A percentile compares a stretch with the other conserved stretches of the same genome.
Evolutionary conservation across 2,113 vertebrate species (phyloP).

Genomic region (Dicerorhinus sumatrensis): DNA sequence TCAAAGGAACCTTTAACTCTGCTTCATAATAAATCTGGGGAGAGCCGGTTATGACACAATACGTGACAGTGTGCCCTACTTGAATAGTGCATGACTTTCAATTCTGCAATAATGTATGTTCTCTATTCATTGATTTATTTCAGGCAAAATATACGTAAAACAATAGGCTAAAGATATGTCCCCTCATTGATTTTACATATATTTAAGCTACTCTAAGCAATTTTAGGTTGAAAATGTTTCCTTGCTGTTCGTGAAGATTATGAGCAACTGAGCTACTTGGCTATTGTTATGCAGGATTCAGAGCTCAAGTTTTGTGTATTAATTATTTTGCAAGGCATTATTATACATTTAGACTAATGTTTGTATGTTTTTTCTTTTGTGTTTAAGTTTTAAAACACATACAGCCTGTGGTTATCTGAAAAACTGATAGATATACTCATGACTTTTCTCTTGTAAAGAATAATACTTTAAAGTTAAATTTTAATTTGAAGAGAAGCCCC

Average conservation of each 20-base stretch:
- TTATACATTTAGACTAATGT: neutral
- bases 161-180: neutral
- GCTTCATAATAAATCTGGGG: constrained; percentile 20
- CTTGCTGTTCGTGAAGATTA: neutral
- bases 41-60: neutral
- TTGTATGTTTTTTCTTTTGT: neutral
- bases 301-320: neutral
- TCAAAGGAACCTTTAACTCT: constrained; percentile 30
- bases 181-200: neutral
- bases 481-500: neutral
- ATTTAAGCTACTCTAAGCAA: neutral
- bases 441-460: neutral
- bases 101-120: neutral
- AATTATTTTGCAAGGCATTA: neutral
- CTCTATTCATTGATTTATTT: neutral
- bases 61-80: neutral
- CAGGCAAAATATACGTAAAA: neutral
- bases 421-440: neutral
- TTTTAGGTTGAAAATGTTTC: neutral
- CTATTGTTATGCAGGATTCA: neutral
- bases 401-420: neutral
- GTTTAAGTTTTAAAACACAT: neutral
- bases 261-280: neutral
- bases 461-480: neutral
- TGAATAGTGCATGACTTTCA: neutral